These are phyloP conservation scores for Ascaphus truei DNA, from an alignment of 2,113 vertebrate genomes.

Conservation along the genomic window DNA sequence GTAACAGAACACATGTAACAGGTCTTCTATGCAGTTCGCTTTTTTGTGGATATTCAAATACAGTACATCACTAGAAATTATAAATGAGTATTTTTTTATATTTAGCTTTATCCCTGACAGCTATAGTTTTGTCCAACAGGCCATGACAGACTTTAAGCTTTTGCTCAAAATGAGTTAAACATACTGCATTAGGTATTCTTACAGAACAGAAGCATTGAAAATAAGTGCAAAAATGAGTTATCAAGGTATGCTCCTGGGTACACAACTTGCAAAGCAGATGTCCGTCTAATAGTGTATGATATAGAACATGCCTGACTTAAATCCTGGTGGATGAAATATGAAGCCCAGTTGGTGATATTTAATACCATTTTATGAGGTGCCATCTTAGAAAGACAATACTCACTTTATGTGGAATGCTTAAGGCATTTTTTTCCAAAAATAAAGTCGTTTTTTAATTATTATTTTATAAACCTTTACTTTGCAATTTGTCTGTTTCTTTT, in stretches of 20 bases:
- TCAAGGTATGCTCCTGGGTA: slow-evolving; percentile 80
- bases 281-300: slow-evolving; percentile 95
- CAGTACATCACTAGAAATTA: slow-evolving; percentile 74
- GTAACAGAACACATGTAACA: slow-evolving; percentile 29
- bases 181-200: slow-evolving; percentile 69
- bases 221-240: slow-evolving; percentile 79
- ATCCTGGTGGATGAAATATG: slow-evolving; percentile 84
- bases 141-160: slow-evolving; percentile 76
- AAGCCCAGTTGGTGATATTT: slow-evolving; percentile 84
- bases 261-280: slow-evolving; percentile 85
- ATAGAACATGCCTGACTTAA: slow-evolving; percentile 82
- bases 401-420: slow-evolving; percentile 78
- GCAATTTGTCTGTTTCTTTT: slow-evolving; percentile 83
- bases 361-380: slow-evolving; percentile 95
- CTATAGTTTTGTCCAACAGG: slow-evolving; percentile 86
- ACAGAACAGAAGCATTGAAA: slow-evolving; percentile 72
- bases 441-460: slow-evolving; percentile 84
- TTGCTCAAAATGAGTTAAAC: slow-evolving; percentile 83
- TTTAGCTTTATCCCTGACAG: slow-evolving; percentile 73
- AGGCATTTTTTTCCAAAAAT: slow-evolving; percentile 77
- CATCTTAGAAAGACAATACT: slow-evolving; percentile 77
- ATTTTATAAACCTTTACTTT: slow-evolving; percentile 89
- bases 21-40: slow-evolving; percentile 1
- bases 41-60: slow-evolving; percentile 61
- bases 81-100: slow-evolving; percentile 82